A percentile compares a stretch with the other conserved stretches of the same genome.
Conservation (phyloP, 1,140 invertebrate species). For the Papilio dardanus region DNA sequence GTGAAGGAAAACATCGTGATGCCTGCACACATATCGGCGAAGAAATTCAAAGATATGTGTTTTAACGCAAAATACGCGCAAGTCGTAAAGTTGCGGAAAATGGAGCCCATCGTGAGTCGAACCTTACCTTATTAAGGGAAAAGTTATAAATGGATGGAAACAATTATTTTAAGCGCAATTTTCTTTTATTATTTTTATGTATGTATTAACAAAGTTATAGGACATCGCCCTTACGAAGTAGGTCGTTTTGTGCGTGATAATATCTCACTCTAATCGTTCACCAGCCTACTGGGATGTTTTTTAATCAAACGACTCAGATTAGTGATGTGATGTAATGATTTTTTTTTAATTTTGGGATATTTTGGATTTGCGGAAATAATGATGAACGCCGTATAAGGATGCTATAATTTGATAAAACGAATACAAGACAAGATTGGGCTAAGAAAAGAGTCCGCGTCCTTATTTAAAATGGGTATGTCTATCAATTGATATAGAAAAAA, state of each 20-base stretch:
- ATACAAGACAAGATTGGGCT: not conserved
- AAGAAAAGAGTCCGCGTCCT: too few relatives aligned
- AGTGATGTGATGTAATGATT: conserved; percentile 32
- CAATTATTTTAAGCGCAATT: not conserved
- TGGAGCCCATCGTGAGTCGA: too few relatives aligned
- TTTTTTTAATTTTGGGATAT: not conserved
- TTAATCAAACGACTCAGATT: conserved; percentile 45
- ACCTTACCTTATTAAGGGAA: too few relatives aligned
- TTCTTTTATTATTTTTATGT: not conserved
- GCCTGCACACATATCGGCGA: too few relatives aligned
- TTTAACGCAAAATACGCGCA: too few relatives aligned
- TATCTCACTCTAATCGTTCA: conserved; percentile 43
- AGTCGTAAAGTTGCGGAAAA: too few relatives aligned
- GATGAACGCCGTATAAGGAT: not conserved
- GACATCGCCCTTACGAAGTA: not conserved
- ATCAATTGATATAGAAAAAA: too few relatives aligned
- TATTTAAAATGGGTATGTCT: too few relatives aligned
- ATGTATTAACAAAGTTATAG: not conserved
- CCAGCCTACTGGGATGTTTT: conserved; percentile 49
- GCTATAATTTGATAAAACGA: not conserved
- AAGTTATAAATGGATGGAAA: too few relatives aligned
- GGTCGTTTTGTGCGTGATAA: conserved; percentile 40
- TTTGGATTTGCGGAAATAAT: conserved; percentile 9
- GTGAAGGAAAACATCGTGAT: too few relatives aligned
- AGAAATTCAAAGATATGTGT: too few relatives aligned